Base-by-base conservation (phyloP, 1,140 invertebrate genomes). In the Diachasma alloeum region DNA sequence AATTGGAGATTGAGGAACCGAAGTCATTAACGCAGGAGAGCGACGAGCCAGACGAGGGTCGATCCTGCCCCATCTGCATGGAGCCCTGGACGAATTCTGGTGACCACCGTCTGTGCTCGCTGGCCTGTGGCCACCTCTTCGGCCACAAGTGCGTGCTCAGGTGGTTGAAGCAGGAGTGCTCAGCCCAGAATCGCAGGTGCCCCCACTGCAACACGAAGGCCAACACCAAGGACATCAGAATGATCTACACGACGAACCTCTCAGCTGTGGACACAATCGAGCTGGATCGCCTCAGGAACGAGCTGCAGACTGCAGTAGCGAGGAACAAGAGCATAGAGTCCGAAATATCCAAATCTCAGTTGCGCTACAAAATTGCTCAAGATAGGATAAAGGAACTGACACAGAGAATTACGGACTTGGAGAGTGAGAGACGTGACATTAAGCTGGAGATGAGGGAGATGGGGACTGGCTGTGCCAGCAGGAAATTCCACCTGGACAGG, bases 111-210 rank as follows among this genome's bases (percentile, higher is more conserved):
- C 87, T 98, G 1, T 94, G 93, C 8, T 94, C 94, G 11, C 89
- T 98, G 11, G 94, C 93, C 81, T 98, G 97, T 90, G 97, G 97
- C 0, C 97, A 98, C 90, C 87, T 98, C 0, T 98, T 97, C 90
- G 97, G 97, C 0, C 88, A 93, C 8, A 92, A 91, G 63, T 98
- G 97, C 86, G 95, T 98, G 22, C 90, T 93, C 42, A 91, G 93
- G 63, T 98, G 97, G 97, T 84, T 98, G 0, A 73, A 77, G 13
- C 39, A 70, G 1, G 81, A 80, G 13, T 86, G 88, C 75, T 87
- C 87, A 0, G 75, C 68, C 48, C 77, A 79, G 10, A 85, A 83
- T 17, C 80, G 86, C 24, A 88, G 91, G 69, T 98, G 97, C 87
- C 97, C 97, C 0, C 95, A 96, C 66, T 98, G 97, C 86, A 98